Base-by-base conservation (phyloP, 2,797 vertebrate species). In the Bucorvus abyssinicus region DNA sequence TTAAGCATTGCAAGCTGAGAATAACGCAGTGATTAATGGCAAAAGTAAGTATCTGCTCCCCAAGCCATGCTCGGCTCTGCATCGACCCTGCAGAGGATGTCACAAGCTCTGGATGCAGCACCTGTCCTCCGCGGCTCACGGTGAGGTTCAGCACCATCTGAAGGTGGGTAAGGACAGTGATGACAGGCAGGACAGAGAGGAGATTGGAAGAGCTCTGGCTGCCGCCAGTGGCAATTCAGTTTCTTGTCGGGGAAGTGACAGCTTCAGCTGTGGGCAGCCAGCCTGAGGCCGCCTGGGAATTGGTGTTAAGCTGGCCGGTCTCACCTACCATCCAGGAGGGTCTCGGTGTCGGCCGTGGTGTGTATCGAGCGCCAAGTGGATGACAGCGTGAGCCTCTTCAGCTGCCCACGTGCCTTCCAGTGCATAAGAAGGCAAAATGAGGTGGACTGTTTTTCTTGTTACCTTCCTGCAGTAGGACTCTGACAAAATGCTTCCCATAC, bases 51-150 rank as follows among this genome's bases (percentile, higher is more conserved):
- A 4, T 6, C 11, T 30, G 6, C 19, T 59, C 16, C 30, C 34
- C 4, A 1, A 22, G 9, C 18, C 1, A 0, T 23, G 32, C 21
- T 77, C 69, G 30, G 29, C 34, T 53, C 40, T 36, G 34, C 3
- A 4, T 20, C 11, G 64, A 53, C 76, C 42, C 29, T 61, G 64
- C 23, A 23, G 75, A 24, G 6, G 1, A 18, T 1, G 22, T 13
- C 53, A 53, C 14, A 3, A 47, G 24, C 1, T 59, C 73, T 26
- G 29, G 74, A 7, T 5, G 6, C 4, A 10, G 0, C 10, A 7
- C 29, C 52, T 75, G 34, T 14, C 57, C 45, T 17, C 59, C 13
- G 1, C 2, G 2, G 34, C 23, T 69, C 8, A 0, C 0, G 0
- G 42, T 8, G 34, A 8, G 38, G 36, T 6, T 67, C 29, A 61